phyloP scores from a whole-genome alignment of 1,140 invertebrate species.

The Brachionus plicatilis region DNA sequence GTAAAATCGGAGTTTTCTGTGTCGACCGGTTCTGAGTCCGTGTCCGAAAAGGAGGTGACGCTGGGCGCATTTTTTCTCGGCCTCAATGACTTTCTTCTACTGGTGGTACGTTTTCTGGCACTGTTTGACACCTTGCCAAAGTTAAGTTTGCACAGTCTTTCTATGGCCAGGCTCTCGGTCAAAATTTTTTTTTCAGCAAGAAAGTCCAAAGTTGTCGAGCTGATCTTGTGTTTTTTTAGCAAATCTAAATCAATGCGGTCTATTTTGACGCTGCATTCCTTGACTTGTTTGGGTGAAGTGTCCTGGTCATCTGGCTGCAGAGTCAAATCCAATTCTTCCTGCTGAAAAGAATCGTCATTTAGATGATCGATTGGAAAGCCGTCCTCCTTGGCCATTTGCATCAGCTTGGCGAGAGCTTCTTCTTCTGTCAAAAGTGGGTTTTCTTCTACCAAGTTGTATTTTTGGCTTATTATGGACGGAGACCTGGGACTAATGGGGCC shows the following conservation, averaged over 20 bases:
- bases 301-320: background rate
- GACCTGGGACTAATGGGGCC: background rate
- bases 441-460: background rate
- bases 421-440: background rate
- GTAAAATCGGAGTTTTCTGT: background rate
- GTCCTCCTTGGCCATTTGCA: background rate
- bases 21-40: background rate
- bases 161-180: background rate
- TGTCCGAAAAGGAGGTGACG: background rate
- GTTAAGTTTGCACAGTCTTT: background rate
- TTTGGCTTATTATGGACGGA: background rate
- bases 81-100: background rate
- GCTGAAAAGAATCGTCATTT: background rate
- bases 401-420: background rate
- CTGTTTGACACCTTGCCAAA: background rate
- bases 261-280: background rate
- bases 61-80: background rate
- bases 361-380: background rate
- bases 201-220: background rate
- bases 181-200: background rate
- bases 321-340: background rate
- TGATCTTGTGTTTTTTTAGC: background rate
- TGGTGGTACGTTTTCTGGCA: background rate
- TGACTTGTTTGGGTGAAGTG: background rate
- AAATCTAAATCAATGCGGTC: background rate